Evolutionary conservation across 2,113 vertebrate species (phyloP).

Genomic region (Rhinogobius similis): DNA sequence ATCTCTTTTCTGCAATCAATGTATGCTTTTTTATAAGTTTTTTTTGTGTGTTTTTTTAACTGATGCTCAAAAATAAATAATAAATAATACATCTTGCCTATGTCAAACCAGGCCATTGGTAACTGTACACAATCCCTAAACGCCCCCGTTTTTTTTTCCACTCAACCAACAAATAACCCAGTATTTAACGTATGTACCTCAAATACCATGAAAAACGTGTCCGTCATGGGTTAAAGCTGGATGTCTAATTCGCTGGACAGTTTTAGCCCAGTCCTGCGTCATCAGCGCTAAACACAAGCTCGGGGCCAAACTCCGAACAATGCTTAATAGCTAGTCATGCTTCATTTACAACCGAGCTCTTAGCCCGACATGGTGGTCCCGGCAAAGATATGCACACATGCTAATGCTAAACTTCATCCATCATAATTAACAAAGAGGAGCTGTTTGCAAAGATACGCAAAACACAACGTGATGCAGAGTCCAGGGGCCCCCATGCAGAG

Average conservation of each 20-base stretch:
- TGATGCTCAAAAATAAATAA: no score
- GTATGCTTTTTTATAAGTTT: no score
- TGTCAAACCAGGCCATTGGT: not conserved
- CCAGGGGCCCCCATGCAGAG: not conserved
- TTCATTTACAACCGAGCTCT: conserved; percentile 47
- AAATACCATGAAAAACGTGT: conserved; percentile 16
- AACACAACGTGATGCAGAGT: conserved; percentile 5
- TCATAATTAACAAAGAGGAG: conserved; percentile 40
- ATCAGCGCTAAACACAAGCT: conserved; percentile 21
- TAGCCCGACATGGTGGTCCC: conserved; percentile 55
- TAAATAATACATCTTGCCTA: no score
- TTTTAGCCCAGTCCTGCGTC: conserved; percentile 42
- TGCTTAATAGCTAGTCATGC: conserved; percentile 52
- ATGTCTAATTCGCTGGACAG: conserved; percentile 34
- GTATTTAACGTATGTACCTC: conserved; percentile 25
- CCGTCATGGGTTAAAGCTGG: conserved; percentile 5
- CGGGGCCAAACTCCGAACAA: conserved; percentile 46
- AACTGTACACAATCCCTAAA: not conserved
- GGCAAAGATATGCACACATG: conserved; percentile 18
- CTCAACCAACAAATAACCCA: conserved; percentile 28
- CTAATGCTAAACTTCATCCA: conserved; percentile 27
- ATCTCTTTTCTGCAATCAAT: no score
- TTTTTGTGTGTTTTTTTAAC: no score
- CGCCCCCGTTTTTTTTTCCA: not conserved
- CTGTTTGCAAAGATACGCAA: conserved; percentile 5